Evolutionary conservation across 2,113 vertebrate genomes (phyloP).

Genomic region (Synchiropus splendidus): DNA sequence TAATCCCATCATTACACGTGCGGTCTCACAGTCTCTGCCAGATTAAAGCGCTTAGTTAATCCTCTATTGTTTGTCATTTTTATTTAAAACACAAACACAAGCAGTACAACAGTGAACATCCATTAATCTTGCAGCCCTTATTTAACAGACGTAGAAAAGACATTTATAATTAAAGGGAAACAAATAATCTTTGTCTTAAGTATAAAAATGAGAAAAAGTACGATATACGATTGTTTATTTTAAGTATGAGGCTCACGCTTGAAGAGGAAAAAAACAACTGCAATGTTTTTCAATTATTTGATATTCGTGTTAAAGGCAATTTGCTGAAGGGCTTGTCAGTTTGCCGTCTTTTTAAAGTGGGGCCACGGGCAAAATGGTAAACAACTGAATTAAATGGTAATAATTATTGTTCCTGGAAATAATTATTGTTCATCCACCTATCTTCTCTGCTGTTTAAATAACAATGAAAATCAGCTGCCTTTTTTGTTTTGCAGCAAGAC

Average conservation of each 20-base stretch:
- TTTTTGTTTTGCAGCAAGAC: slow-evolving; percentile 7
- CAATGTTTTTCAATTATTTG: slow-evolving; percentile 52
- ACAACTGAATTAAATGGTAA: slow-evolving; percentile 61
- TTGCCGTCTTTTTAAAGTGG: slow-evolving; percentile 42
- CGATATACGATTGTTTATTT: no score
- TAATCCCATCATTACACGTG: slow-evolving; percentile 42
- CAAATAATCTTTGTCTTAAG: no score
- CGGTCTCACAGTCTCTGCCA: slow-evolving; percentile 13
- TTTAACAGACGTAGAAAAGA: no score
- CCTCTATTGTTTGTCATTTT: slow-evolving; percentile 16
- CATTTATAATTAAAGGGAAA: no score
- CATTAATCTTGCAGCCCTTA: no score
- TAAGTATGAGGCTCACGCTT: no score
- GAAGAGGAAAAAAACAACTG: not conserved
- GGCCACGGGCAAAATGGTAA: slow-evolving; percentile 53
- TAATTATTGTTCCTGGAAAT: slow-evolving; percentile 64
- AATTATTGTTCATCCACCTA: slow-evolving; percentile 61
- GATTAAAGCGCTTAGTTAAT: slow-evolving; percentile 13
- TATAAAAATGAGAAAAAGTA: no score
- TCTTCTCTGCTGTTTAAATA: slow-evolving; percentile 55
- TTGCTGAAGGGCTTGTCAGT: slow-evolving; percentile 44
- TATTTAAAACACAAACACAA: not conserved
- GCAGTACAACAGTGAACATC: not conserved
- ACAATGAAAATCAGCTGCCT: slow-evolving; percentile 40
- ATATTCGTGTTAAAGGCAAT: slow-evolving; percentile 52